Percentiles rank a stretch among this genome's conserved stretches.
These are phyloP conservation scores for Temnothorax nylanderi DNA, from an alignment of 1,140 invertebrate genomes.

Conservation along the genomic window DNA sequence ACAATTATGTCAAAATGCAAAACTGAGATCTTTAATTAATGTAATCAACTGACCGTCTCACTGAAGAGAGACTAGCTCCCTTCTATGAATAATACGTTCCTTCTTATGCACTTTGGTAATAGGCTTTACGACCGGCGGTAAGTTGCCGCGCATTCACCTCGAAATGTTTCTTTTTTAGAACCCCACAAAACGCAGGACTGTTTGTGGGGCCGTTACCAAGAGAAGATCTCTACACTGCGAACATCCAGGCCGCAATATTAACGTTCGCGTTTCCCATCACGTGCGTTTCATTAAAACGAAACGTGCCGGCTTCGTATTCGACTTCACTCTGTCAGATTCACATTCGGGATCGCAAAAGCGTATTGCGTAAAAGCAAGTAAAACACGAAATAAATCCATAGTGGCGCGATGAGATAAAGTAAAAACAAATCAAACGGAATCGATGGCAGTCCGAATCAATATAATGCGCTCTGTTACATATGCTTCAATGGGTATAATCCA, in stretches of 20 bases:
- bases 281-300: constrained; percentile 66
- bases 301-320: constrained; percentile 22
- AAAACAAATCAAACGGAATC: constrained; percentile 7
- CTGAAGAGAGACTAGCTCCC: neutral
- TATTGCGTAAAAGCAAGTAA: constrained; percentile 22
- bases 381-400: neutral
- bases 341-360: constrained; percentile 13
- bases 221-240: constrained; percentile 8
- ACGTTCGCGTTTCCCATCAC: constrained; percentile 39
- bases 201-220: constrained; percentile 11
- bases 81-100: constrained; percentile 11
- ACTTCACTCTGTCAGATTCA: constrained; percentile 5
- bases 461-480: neutral
- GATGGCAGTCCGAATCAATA: neutral
- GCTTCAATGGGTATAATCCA: neutral
- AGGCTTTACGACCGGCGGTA: neutral
- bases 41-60: neutral
- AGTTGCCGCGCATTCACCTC: neutral
- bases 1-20: neutral
- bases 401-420: neutral
- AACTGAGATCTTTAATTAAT: neutral
- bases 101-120: neutral
- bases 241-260: constrained; percentile 25
- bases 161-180: neutral
- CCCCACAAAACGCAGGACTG: constrained; percentile 19